These are phyloP conservation scores for Larimichthys crocea DNA, from an alignment of 2,113 vertebrate genomes.

Conservation along the genomic window DNA sequence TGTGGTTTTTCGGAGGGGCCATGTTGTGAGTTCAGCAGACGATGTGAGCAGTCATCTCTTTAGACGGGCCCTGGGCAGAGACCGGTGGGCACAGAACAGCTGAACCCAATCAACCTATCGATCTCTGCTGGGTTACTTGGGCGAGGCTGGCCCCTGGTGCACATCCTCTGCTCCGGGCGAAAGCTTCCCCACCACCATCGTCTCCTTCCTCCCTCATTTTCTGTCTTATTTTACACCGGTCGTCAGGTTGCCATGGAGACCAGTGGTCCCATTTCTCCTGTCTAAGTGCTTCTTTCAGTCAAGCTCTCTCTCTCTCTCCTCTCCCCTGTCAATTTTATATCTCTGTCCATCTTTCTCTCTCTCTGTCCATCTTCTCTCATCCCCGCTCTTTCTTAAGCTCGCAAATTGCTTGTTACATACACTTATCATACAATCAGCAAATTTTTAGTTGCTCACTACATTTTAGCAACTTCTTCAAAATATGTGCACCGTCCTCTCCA, in stretches of 20 bases:
- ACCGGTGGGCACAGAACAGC: constrained; percentile 36
- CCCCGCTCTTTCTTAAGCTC: neutral
- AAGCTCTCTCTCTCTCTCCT: constrained; percentile 15
- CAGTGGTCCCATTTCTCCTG: constrained; percentile 56
- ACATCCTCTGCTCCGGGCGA: constrained; percentile 57
- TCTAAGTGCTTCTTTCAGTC: constrained; percentile 59
- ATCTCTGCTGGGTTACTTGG: constrained; percentile 54
- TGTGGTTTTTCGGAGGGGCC: constrained; percentile 19
- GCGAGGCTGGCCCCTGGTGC: constrained; percentile 26
- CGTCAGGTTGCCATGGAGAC: constrained; percentile 74
- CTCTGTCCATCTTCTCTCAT: neutral
- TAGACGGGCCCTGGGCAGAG: constrained; percentile 40
- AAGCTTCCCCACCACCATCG: neutral
- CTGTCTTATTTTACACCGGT: constrained; percentile 51
- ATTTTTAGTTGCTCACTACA: constrained; percentile 18
- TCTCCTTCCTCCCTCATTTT: neutral
- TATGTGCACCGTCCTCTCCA: neutral
- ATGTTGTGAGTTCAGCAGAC: constrained; percentile 31
- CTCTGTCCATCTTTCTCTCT: constrained; percentile 13
- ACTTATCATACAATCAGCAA: neutral
- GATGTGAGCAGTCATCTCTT: constrained; percentile 62
- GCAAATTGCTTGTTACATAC: constrained; percentile 6
- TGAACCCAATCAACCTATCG: constrained; percentile 77
- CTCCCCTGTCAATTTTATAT: neutral
- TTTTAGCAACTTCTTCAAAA: constrained; percentile 6